A percentile compares a stretch with the other conserved stretches of the same genome.
phyloP scores from a whole-genome alignment of 2,797 vertebrate species.

The Nothura maculosa region DNA sequence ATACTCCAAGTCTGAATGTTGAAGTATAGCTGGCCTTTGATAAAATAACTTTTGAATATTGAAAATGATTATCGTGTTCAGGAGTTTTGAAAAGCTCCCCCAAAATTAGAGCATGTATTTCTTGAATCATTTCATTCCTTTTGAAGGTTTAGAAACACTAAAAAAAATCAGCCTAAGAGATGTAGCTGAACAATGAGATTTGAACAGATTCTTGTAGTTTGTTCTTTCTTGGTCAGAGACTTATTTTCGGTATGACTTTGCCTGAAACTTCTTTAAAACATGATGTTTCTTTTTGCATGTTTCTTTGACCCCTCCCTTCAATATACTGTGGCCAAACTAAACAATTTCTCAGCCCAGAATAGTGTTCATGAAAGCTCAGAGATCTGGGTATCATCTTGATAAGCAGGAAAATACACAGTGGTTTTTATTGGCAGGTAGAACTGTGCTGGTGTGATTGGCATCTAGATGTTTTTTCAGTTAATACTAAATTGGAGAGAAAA shows the following conservation, averaged over 20 bases:
- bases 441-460: not conserved
- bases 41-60: not conserved
- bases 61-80: not conserved
- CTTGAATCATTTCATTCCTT: not conserved
- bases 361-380: not conserved
- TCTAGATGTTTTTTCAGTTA: not conserved
- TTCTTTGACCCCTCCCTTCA: not conserved
- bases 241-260: not conserved
- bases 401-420: not conserved
- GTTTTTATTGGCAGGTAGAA: not conserved
- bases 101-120: not conserved
- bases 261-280: not conserved
- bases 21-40: not conserved
- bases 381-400: not conserved
- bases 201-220: not conserved
- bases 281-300: not conserved
- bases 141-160: not conserved
- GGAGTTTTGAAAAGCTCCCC: not conserved
- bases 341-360: not conserved
- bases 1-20: not conserved
- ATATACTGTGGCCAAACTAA: not conserved
- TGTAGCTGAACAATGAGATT: not conserved
- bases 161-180: not conserved
- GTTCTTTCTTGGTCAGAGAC: not conserved
- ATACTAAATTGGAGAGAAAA: not conserved